phyloP scores from a whole-genome alignment of 2,797 vertebrate species.

The Ispidina lecontei region DNA sequence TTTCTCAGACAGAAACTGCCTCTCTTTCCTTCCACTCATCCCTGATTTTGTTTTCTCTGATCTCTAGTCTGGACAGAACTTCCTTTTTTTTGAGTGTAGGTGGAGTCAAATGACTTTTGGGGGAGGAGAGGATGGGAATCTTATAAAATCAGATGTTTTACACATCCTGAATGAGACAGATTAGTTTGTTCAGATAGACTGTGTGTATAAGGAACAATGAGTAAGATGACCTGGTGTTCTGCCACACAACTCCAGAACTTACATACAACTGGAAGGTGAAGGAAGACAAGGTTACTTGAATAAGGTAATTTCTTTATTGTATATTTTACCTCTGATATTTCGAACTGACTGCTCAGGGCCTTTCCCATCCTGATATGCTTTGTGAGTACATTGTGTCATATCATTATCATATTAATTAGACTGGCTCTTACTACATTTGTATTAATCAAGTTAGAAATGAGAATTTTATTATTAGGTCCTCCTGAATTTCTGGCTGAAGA shows the following conservation, averaged over 20 bases:
- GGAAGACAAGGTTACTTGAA: not conserved
- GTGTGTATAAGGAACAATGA: not conserved
- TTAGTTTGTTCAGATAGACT: not conserved
- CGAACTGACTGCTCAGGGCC: not conserved
- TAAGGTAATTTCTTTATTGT: conserved; percentile 44
- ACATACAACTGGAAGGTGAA: not conserved
- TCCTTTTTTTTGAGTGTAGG: conserved; percentile 17
- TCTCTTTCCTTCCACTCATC: not conserved
- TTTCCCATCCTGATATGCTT: not conserved
- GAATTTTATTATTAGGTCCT: not conserved
- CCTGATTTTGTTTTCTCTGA: conserved; percentile 7
- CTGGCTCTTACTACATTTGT: not conserved
- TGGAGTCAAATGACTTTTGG: conserved; percentile 33
- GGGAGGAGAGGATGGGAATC: not conserved
- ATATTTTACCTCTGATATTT: not conserved
- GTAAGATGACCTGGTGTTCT: not conserved
- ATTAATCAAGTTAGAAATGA: not conserved
- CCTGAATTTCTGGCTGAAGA: not conserved
- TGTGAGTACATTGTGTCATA: not conserved
- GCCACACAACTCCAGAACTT: not conserved
- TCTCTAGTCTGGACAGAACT: not conserved
- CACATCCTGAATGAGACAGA: not conserved
- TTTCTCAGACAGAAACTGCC: not conserved
- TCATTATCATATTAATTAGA: not conserved
- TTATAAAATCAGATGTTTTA: not conserved